Base-by-base conservation (phyloP, 2,113 vertebrate genomes). In the Epinephelus fuscoguttatus region DNA sequence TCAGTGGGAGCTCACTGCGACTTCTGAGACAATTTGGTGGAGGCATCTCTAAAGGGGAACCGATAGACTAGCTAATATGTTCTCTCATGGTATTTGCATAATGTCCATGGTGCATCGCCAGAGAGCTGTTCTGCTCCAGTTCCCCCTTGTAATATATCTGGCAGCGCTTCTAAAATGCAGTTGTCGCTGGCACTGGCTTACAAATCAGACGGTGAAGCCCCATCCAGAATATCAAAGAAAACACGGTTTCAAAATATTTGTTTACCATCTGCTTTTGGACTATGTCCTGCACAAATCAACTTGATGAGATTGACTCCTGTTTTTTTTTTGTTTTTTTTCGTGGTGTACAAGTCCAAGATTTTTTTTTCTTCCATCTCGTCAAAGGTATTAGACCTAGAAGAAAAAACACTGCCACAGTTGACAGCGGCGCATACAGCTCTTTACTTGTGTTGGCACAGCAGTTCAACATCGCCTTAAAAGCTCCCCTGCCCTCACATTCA, bases 21-120 rank as follows among this genome's bases (percentile, higher is more conserved):
- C 93, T 92, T 95, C 93, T 92, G 86, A 95, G 91, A 94, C 92
- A 93, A 93, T 94, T 93, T 94, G 88, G 92, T 90, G 86, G 88
- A 90, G 88, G 89, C 92, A 91, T 93, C 91, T 93, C 89, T 87
- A 89, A 91, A 93, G 82, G 89, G 89, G 87, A 93, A 89, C 85
- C 83, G 89, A 94, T 92, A 93, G 94, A 94, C 92, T 91, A 89
- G 93, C 93, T 95, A 94, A 95, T 95, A 94, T 91, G 91, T 94
- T 93, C 92, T 92, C 92, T 89, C 86, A 87, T 78, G 85, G 91
- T 93, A 94, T 95, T 95, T 94, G 95, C 94, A 96, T 95, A 96
- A 94, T 92, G 93, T 94, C 92, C 86, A 77, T 82, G 91, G 89
- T 91, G 91, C 92, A 91, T 94, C 89, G 93, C 92, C 93, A 94